Evolutionary conservation across 2,113 vertebrate species (phyloP), one percentile per base, ranked within the genome.

Genomic region (Silurus asotus): DNA sequence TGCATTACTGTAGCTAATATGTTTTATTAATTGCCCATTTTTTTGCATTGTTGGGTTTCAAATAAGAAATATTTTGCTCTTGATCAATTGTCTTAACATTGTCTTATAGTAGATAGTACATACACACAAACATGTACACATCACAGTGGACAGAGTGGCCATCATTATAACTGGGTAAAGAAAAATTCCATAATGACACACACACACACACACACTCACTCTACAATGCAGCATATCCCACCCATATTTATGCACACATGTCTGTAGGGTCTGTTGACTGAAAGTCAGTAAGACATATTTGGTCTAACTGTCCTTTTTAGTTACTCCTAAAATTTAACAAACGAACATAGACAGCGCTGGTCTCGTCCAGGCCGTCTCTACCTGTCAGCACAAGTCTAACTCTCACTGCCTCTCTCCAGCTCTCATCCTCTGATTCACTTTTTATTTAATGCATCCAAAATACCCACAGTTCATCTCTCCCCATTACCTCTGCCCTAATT

Each of bases 181-280:
- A 89, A 80, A 77, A 79, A 86, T 88, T 88, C 84, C 84, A 88
- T 88, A 86, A 89, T 88, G 86, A 88, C 84, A 89, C 69, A 85
- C 74, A 37, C 37, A 37, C 37, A 37, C 37, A 37, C 37, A 37
- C 37, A 37, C 37, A 37, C 37, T 2, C 37, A 37, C 13, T 70
- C 49, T 65, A 87, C 49, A 20, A 9, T 23, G 58, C 53, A 20
- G 23, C 19, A 53, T 55, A 56, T 45, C 15, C 77, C 25, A 11
- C 69, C 20, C 37, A n/a, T 45, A 51, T 80, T 61, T 28, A 75
- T 49, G 15, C 51, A 25, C 65, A 80, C 77, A 86, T 62, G 78
- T 62, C 65, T 70, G 65, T 7, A 59, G 61, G 65, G 13, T 59
- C 37, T 6, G 5, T 6, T 74, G 23, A 86, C 7, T 80, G 53